Percentiles rank a stretch among this genome's conserved stretches.
Conservation (phyloP, 53 echinoderm and acorn worm genomes). For the Luidia sarsii region DNA sequence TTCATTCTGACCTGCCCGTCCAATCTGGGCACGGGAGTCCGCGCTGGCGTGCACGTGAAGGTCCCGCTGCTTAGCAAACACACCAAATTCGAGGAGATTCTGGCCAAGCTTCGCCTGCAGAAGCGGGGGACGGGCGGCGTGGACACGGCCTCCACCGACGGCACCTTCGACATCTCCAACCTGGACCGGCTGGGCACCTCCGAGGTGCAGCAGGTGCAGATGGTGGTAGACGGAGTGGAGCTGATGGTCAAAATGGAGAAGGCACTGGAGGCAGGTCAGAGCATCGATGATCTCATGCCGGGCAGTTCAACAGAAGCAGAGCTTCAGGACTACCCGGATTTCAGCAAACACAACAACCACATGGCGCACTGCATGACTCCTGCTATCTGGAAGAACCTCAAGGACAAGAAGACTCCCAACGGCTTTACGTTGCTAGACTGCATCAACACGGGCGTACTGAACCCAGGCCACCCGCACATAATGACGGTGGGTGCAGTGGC, state of each 20-base stretch:
- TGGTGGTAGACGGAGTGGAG: slow-evolving; percentile 80
- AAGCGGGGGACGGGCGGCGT: slow-evolving; percentile 85
- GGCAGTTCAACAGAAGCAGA: slow-evolving; percentile 58
- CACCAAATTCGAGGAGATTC: slow-evolving; percentile 55
- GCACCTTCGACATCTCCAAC: slow-evolving; percentile 97
- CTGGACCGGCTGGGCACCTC: slow-evolving; percentile 91
- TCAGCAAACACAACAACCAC: slow-evolving; percentile 93
- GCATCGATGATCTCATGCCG: slow-evolving; percentile 71
- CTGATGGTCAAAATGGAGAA: slow-evolving; percentile 78
- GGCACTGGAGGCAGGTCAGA: slow-evolving; percentile 69
- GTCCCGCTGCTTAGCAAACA: slow-evolving; percentile 69
- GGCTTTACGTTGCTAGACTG: slow-evolving; percentile 69
- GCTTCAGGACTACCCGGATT: slow-evolving; percentile 74
- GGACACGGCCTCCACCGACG: slow-evolving; percentile 92
- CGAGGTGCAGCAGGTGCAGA: slow-evolving; percentile 85
- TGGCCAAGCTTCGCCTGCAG: slow-evolving; percentile 71
- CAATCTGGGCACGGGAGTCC: slow-evolving; percentile 82
- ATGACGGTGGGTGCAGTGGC: slow-evolving; percentile 98
- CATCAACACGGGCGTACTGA: slow-evolving; percentile 83
- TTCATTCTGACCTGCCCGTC: slow-evolving; percentile 84
- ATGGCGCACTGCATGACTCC: slow-evolving; percentile 91
- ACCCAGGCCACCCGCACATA: slow-evolving; percentile 97
- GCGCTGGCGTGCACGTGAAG: slow-evolving; percentile 83
- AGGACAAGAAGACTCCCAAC: slow-evolving; percentile 81
- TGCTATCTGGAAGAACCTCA: slow-evolving; percentile 85